These are phyloP conservation scores for Plumapathes pennacea DNA, from an alignment of 92 coral and sea anemone genomes.

Conservation along the genomic window DNA sequence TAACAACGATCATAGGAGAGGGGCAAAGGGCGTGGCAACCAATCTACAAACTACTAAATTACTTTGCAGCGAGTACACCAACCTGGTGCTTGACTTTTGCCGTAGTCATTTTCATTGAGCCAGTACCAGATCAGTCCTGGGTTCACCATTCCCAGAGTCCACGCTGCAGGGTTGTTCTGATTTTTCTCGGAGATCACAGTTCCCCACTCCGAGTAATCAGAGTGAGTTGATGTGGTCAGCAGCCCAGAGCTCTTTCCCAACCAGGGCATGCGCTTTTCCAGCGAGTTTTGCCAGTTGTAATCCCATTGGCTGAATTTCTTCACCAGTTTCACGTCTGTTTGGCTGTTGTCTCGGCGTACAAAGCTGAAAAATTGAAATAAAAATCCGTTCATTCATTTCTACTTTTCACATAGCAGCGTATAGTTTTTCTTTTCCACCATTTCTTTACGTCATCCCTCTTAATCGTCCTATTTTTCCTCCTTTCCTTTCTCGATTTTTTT, in stretches of 20 bases:
- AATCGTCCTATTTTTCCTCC: too few relatives aligned
- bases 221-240: slow-evolving; percentile 53
- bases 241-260: slow-evolving; percentile 42
- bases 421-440: too few relatives aligned
- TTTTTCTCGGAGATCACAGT: slow-evolving; percentile 35
- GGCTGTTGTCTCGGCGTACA: slow-evolving; percentile 35
- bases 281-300: slow-evolving; percentile 35
- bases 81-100: slow-evolving; percentile 25
- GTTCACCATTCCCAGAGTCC: slow-evolving; percentile 55
- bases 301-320: slow-evolving; percentile 38
- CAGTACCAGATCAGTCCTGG: slow-evolving; percentile 79
- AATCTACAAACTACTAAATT: too few relatives aligned
- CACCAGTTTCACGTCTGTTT: slow-evolving; percentile 51
- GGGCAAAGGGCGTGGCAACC: too few relatives aligned
- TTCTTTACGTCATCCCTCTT: too few relatives aligned
- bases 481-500: too few relatives aligned
- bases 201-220: slow-evolving; percentile 48
- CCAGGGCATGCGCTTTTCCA: slow-evolving; percentile 75
- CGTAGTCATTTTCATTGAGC: slow-evolving; percentile 65
- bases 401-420: too few relatives aligned
- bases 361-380: too few relatives aligned
- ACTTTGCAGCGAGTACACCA: too few relatives aligned
- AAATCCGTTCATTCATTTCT: too few relatives aligned
- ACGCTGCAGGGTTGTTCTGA: slow-evolving; percentile 51
- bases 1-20: too few relatives aligned